Conservation (phyloP, 1,140 invertebrate species). For the Temnothorax curvispinosus region DNA sequence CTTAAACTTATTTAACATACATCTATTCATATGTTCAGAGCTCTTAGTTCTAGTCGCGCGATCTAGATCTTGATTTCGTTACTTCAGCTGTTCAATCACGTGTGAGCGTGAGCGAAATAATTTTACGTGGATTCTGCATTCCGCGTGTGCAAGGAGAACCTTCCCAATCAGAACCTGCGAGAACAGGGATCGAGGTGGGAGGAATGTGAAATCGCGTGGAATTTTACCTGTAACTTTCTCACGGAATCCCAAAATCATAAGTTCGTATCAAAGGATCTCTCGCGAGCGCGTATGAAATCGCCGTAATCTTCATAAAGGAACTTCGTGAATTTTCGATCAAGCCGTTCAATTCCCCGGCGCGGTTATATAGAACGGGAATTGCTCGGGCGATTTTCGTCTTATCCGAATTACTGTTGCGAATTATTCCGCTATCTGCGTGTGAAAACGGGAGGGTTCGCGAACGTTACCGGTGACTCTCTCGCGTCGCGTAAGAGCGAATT, state of each 20-base stretch:
- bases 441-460: not conserved
- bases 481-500: not conserved
- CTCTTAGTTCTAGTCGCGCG: not conserved
- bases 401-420: constrained; percentile 35
- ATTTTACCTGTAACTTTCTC: constrained; percentile 17
- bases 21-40: not conserved
- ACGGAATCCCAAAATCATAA: constrained; percentile 35
- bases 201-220: not conserved
- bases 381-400: constrained; percentile 16
- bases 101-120: not conserved
- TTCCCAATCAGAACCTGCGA: not conserved
- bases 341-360: constrained; percentile 26
- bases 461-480: not conserved
- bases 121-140: constrained; percentile 9
- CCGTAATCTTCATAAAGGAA: constrained; percentile 29
- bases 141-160: not conserved
- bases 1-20: no score
- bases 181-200: not conserved
- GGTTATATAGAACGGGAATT: not conserved
- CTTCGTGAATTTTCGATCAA: constrained; percentile 39
- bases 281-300: constrained; percentile 9
- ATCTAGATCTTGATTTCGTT: not conserved
- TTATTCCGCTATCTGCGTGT: constrained; percentile 2
- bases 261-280: constrained; percentile 35
- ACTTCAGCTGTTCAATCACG: not conserved